Base-by-base conservation (phyloP, 2,797 vertebrate species). In the Psittacula derbiana region DNA sequence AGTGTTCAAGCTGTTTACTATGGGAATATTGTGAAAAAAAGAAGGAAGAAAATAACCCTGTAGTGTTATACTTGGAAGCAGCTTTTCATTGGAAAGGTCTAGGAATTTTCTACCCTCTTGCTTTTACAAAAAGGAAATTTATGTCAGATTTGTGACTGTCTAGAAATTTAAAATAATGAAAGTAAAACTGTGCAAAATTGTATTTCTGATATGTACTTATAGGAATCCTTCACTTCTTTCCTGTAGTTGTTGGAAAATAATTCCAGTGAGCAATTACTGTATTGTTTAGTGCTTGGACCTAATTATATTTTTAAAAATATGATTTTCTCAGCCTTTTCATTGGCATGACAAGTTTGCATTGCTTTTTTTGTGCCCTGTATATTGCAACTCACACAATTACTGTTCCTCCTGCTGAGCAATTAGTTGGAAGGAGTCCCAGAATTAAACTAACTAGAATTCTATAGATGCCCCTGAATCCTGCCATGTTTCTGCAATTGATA, bases 231-330 rank as follows among this genome's bases (percentile, higher is more conserved):
- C 61, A 67, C 16, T 85, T 90, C 10, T 58, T 95, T 96, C n/a
- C 80, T 91, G 67, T 41, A 65, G n/a, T 66, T 82, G n/a, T 64
- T 71, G 79, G 36, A 60, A 93, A 86, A 67, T 88, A 92, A 69
- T 36, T 52, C 86, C 79, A 67, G 46, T 44, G 44, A 95, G 70
- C 33, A 83, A 64, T 76, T 65, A 67, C 44, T 58, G 3, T 25
- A 31, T 55, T 16, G 38, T 86, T 82, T 71, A 73, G 55, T 72
- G 70, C 75, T 88, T 75, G 43, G 16, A 23, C 67, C 28, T 72
- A 93, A 94, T 81, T 82, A 75, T n/a, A 86, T 91, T 86, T 72
- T 57, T 18, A 43, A 65, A 96, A 87, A 81, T 44, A 73, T 60
- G 4, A 12, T 72, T 92, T 92, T 70, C 62, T 47, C 50, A 88